These are phyloP conservation scores for Venusia cambrica DNA, from an alignment of 2,888 invertebrate genomes.

Conservation along the genomic window DNA sequence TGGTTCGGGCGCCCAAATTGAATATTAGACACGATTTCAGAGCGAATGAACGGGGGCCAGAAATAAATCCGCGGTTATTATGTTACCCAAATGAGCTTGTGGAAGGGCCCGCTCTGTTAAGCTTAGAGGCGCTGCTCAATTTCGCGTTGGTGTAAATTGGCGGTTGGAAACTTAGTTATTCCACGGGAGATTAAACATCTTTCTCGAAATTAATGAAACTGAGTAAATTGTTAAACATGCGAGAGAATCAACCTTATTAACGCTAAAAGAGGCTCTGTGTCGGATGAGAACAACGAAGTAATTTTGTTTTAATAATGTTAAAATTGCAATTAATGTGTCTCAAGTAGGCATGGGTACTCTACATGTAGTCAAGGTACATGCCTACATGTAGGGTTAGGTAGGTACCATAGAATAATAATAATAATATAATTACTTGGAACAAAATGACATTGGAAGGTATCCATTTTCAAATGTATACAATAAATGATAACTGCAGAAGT, in stretches of 20 bases:
- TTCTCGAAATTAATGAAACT: constrained; percentile 43
- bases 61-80: constrained; percentile 78
- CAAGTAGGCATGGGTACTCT: too few relatives aligned
- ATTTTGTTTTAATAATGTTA: background rate
- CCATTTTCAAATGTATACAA: too few relatives aligned
- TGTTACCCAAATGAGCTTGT: constrained; percentile 77
- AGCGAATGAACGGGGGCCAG: constrained; percentile 74
- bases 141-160: constrained; percentile 69
- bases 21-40: constrained; percentile 80
- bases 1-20: constrained; percentile 76
- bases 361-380: too few relatives aligned
- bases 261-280: background rate
- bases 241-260: constrained; percentile 16
- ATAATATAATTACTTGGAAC: too few relatives aligned
- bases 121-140: constrained; percentile 66
- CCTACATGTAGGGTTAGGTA: too few relatives aligned
- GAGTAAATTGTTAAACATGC: constrained; percentile 26
- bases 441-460: too few relatives aligned
- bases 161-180: constrained; percentile 62
- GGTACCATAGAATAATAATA: too few relatives aligned
- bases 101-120: constrained; percentile 64
- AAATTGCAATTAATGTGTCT: background rate
- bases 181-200: constrained; percentile 54
- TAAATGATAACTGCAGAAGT: too few relatives aligned
- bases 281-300: constrained; percentile 1